phyloP scores from a whole-genome alignment of 2,888 invertebrate species.

The Beris chalybata region DNA sequence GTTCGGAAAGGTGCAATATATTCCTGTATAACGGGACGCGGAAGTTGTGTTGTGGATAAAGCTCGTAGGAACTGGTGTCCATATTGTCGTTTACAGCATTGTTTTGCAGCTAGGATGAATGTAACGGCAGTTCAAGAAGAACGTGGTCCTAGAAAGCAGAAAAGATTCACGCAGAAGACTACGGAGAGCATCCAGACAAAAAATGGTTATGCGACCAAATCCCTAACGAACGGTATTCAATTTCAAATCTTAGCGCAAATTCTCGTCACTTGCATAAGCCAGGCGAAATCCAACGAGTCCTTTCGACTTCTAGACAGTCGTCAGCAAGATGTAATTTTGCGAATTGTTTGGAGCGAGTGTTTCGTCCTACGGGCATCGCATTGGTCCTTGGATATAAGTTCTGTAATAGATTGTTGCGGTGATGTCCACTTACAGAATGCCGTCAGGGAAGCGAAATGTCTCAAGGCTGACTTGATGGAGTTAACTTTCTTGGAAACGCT shows the following conservation, averaged over 20 bases:
- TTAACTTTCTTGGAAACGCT: conserved; percentile 59
- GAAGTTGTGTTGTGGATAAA: conserved; percentile 76
- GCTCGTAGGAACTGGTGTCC: conserved; percentile 87
- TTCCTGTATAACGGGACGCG: conserved; percentile 76
- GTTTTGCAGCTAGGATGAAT: conserved; percentile 78
- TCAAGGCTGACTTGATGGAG: conserved; percentile 58
- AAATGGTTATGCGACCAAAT: neutral
- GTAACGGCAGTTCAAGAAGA: conserved; percentile 81
- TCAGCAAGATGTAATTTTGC: conserved; percentile 63
- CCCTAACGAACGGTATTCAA: conserved; percentile 46
- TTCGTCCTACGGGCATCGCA: conserved; percentile 62
- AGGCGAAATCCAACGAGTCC: conserved; percentile 60
- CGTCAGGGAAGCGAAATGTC: conserved; percentile 52
- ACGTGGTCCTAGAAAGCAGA: conserved; percentile 69
- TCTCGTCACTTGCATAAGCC: conserved; percentile 61
- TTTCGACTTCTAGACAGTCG: conserved; percentile 57
- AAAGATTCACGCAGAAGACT: conserved; percentile 21
- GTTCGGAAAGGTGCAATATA: conserved; percentile 73
- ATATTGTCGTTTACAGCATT: conserved; percentile 76
- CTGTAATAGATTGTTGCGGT: conserved; percentile 50
- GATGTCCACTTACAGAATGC: conserved; percentile 51
- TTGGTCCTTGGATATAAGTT: conserved; percentile 60
- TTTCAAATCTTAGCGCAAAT: conserved; percentile 65
- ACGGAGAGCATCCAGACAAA: conserved; percentile 1
- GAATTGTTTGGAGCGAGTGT: conserved; percentile 62